Evolutionary conservation across 2,113 vertebrate genomes (phyloP), one percentile per base, ranked within the genome.

Genomic region (Acanthochromis polyacanthus): DNA sequence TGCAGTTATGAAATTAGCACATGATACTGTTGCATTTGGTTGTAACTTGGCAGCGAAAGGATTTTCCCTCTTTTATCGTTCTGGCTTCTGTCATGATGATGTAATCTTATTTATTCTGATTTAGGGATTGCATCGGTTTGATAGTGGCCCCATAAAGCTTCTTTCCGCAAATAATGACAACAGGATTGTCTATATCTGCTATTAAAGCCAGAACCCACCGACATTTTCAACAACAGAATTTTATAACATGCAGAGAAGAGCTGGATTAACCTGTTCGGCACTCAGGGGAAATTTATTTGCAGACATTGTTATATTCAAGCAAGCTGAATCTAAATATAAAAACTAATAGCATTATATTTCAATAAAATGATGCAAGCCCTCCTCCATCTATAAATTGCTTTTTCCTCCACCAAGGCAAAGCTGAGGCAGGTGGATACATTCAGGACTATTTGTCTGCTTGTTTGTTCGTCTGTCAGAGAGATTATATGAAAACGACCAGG

Each of bases 71-170:
- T 58, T 66, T 45, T 60, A 62, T 53, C 3, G 14, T 22, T 19
- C 3, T 0, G 20, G 51, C 63, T 23, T 62, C 56, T 55, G 43
- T 48, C n/a, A 5, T n/a, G 58, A 52, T 75, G 75, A 83, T 43
- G 17, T 70, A 65, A 83, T 50, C 38, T 55, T 53, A 70, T 59
- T 46, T 25, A 38, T 57, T 52, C 17, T 22, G 45, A 64, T 74
- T 62, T 22, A 28, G 12, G 58, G 32, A 51, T 43, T 36, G 43
- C 65, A 51, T 69, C 58, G 14, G 12, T 68, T 9, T 59, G 23
- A 30, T 51, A 53, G 9, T 60, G 25, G 50, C 45, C 38, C 17
- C 14, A 19, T 50, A 58, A 50, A 52, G 45, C 60, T 45, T 43
- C 19, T 32, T 11, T 46, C 36, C 32, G 46, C 74, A 43, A 43